Evolutionary conservation across 2,888 invertebrate species (phyloP), one percentile per base, ranked within the genome.

Genomic region (Diaphora mendica): DNA sequence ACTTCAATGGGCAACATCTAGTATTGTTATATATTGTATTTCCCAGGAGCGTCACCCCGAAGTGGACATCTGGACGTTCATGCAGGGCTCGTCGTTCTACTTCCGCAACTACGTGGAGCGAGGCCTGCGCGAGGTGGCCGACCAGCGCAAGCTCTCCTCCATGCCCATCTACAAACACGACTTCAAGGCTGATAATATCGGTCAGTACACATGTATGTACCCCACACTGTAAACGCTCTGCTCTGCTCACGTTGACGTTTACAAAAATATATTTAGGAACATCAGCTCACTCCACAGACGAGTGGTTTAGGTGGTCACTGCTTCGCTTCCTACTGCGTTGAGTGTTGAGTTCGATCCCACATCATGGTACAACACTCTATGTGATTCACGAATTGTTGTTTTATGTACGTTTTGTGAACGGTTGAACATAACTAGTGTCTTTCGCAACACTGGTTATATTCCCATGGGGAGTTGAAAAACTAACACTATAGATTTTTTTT

Each of bases 31-130:
- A 9, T 4, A 7, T 35, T 64, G 30, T 44, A 42, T 64, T 35
- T n/a, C 48, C 7, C 86, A 96, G 95, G 97, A 97, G 87, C 97
- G 97, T 83, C 97, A 98, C 90, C 98, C 98, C 0, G 98, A 98
- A 84, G 98, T 98, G 39, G 98, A 98, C 88, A 97, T 98, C 64
- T 98, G 98, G 91, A 98, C 98, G 44, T 98, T 98, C 92, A 96
- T 99, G 91, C 97, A 97, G 82, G 98, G 97, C 87, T 97, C 98
- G 0, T 98, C 98, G 70, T 97, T 97, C 90, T 98, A 97, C 93
- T 98, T 98, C 96, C 98, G 98, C 89, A 97, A 97, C 88, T 98
- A 98, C 90, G 98, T 99, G 81, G 97, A 97, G 90, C 96, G 97
- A 70, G 98, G 98, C 0, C 93, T 98, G 77, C 88, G 91, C 8